Conservation (phyloP, 2,797 vertebrate species). For the Delichon dasypus region DNA sequence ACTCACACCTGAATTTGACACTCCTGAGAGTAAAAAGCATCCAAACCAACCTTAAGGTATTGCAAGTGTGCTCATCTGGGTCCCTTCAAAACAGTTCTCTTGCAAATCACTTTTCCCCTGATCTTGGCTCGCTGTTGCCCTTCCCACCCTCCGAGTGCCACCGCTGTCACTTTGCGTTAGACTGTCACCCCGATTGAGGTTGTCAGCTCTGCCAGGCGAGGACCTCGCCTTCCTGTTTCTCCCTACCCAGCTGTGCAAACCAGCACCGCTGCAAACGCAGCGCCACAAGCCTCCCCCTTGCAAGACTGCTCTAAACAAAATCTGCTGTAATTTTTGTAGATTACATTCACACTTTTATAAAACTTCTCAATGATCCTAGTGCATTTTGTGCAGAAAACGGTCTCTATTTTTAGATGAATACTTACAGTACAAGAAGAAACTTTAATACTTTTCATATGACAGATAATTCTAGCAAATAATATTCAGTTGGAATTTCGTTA, state of each 20-base stretch:
- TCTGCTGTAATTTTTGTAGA: not conserved
- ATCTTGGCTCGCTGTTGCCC: not conserved
- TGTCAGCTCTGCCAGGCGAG: not conserved
- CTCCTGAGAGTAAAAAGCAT: not conserved
- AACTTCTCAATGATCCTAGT: not conserved
- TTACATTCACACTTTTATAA: not conserved
- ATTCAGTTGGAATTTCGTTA: not conserved
- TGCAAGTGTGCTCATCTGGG: not conserved
- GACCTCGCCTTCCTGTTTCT: not conserved
- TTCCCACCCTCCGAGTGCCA: not conserved
- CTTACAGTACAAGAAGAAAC: not conserved
- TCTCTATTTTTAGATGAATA: not conserved
- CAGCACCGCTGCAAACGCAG: not conserved
- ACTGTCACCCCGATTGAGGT: not conserved
- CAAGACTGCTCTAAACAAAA: not conserved
- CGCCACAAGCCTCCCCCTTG: not conserved
- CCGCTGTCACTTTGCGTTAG: not conserved
- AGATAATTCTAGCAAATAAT: not conserved
- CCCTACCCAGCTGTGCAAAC: not conserved
- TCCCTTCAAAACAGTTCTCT: not conserved
- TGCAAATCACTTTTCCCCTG: not conserved
- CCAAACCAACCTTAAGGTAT: not conserved
- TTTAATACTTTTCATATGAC: not conserved
- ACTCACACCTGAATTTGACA: not conserved
- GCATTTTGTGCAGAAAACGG: not conserved